Conservation (phyloP, 2,888 invertebrate species). For the Drosophila kambysellisi region DNA sequence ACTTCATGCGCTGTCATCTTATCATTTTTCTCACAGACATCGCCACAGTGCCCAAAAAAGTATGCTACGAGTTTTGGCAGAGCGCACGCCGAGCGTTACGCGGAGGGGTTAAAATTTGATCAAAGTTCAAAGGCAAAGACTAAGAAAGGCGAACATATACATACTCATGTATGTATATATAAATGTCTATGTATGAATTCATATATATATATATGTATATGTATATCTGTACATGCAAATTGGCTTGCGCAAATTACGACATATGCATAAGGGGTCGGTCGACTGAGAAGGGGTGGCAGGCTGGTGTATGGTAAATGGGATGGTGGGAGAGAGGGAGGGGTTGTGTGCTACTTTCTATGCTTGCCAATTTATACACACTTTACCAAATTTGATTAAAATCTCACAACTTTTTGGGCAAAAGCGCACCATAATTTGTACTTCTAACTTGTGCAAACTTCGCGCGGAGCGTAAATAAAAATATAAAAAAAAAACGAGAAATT, state of each 20-base stretch:
- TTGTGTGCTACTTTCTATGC: slow-evolving; percentile 33
- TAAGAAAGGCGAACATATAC: slow-evolving; percentile 34
- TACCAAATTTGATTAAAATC: slow-evolving; percentile 80
- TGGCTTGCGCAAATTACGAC: slow-evolving; percentile 74
- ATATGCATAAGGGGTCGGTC: slow-evolving; percentile 56
- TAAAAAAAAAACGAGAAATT: slow-evolving; percentile 17
- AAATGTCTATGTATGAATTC: slow-evolving; percentile 10
- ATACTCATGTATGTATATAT: not conserved
- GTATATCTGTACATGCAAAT: slow-evolving; percentile 54
- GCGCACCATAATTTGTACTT: slow-evolving; percentile 42
- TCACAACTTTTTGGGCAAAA: slow-evolving; percentile 46
- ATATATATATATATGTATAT: slow-evolving; percentile 1
- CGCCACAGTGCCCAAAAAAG: slow-evolving; percentile 25
- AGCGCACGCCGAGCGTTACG: slow-evolving; percentile 24
- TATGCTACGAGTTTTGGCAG: slow-evolving; percentile 43
- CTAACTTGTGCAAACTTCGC: slow-evolving; percentile 64
- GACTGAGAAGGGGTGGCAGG: not conserved
- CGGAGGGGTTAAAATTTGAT: slow-evolving; percentile 73
- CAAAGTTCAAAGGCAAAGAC: slow-evolving; percentile 76
- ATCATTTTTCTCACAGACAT: slow-evolving; percentile 77
- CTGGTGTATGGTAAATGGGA: slow-evolving; percentile 9
- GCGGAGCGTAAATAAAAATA: slow-evolving; percentile 18
- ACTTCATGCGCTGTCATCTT: slow-evolving; percentile 76
- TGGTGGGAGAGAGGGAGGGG: slow-evolving; percentile 8
- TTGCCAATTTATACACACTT: slow-evolving; percentile 79